Evolutionary conservation across 2,113 vertebrate genomes (phyloP).

Genomic region (human (Homo sapiens)): GRCh38 chr1:117453501-117454000

Average conservation of each 20-base stretch:
- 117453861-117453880: too few relatives aligned
- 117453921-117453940: neutral
- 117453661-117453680: neutral
- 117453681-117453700: neutral
- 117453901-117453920: neutral
- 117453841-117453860: too few relatives aligned
- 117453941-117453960: neutral
- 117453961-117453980: neutral
- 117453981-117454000: neutral
- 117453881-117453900: neutral
- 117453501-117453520: neutral
- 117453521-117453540: neutral
- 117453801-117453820: too few relatives aligned
- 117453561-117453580: neutral
- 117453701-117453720: neutral
- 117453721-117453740: neutral
- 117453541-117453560: neutral
- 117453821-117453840: too few relatives aligned
- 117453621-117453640: neutral
- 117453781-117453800: neutral
- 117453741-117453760: neutral
- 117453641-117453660: neutral
- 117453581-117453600: neutral
- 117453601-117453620: neutral
- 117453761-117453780: neutral